Conservation (phyloP, 2,888 invertebrate genomes). For the Lottia scabra region DNA sequence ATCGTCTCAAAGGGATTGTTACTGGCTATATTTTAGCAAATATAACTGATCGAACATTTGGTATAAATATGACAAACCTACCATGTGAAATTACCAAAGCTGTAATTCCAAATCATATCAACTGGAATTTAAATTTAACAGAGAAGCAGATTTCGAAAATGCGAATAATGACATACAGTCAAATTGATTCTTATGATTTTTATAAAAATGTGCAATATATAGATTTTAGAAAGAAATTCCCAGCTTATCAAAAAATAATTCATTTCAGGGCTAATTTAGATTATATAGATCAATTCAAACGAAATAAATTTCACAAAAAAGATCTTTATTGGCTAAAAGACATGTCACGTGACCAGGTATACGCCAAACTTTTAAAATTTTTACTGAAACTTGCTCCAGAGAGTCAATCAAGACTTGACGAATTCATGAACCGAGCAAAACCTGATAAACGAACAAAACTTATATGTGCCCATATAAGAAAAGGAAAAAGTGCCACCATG, state of each 20-base stretch:
- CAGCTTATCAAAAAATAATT: constrained; percentile 10
- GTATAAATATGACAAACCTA: constrained; percentile 13
- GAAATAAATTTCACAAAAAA: constrained; percentile 12
- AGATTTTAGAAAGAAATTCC: constrained; percentile 20
- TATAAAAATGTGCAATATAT: not conserved
- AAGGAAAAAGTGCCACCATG: constrained; percentile 23
- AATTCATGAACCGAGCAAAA: not conserved
- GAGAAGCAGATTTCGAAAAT: not conserved
- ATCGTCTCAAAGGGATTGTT: constrained; percentile 23
- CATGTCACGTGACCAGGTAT: not conserved
- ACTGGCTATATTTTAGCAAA: constrained; percentile 19
- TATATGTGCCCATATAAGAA: constrained; percentile 26
- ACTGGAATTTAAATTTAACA: constrained; percentile 16
- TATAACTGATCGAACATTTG: constrained; percentile 20
- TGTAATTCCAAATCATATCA: constrained; percentile 16
- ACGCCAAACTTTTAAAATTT: constrained; percentile 8
- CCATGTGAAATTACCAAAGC: constrained; percentile 21
- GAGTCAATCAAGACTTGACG: constrained; percentile 4
- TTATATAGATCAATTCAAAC: not conserved
- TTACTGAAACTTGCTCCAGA: constrained; percentile 9
- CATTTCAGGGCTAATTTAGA: constrained; percentile 19
- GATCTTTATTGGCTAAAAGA: constrained; percentile 9
- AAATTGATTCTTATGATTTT: not conserved
- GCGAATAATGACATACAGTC: too few species aligned
- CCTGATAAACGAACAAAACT: constrained; percentile 5